These are phyloP conservation scores for Borostomias antarcticus DNA, from an alignment of 2,797 vertebrate species.

Conservation along the genomic window DNA sequence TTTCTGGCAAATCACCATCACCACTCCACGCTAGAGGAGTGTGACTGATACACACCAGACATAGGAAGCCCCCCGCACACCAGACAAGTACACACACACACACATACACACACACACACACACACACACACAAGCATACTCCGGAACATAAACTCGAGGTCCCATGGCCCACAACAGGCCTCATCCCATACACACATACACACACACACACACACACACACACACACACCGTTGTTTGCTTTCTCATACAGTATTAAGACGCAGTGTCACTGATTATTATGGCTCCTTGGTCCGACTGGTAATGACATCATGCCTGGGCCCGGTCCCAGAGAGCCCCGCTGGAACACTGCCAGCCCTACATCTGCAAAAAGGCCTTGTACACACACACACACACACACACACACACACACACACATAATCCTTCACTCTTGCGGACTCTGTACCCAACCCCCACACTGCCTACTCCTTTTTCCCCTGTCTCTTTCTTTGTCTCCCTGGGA, in stretches of 20 bases:
- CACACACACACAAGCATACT: too few relatives aligned
- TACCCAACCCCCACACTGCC: too few relatives aligned
- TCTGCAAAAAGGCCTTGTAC: conserved; percentile 31
- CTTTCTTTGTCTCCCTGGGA: too few relatives aligned
- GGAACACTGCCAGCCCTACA: conserved; percentile 48
- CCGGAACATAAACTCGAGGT: too few relatives aligned
- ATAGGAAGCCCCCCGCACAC: conserved; percentile 2
- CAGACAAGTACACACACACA: conserved; percentile 11
- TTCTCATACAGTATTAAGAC: conserved; percentile 45
- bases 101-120: too few relatives aligned
- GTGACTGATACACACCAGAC: conserved; percentile 42
- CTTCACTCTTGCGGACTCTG: too few relatives aligned
- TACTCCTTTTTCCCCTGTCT: too few relatives aligned
- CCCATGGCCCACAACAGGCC: not conserved
- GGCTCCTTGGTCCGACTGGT: conserved; percentile 58
- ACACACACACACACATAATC: conserved; percentile 23
- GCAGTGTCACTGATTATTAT: conserved; percentile 51
- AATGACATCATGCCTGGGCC: conserved; percentile 63
- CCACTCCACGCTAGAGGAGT: not conserved
- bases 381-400: conserved; percentile 23
- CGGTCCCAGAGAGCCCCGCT: conserved; percentile 53
- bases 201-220: not conserved
- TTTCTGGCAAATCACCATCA: too few relatives aligned
- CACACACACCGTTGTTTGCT: too few relatives aligned
- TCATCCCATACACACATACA: conserved; percentile 10